Evolutionary conservation across 2,888 invertebrate genomes (phyloP).

Genomic region (Ophioninae sp.): DNA sequence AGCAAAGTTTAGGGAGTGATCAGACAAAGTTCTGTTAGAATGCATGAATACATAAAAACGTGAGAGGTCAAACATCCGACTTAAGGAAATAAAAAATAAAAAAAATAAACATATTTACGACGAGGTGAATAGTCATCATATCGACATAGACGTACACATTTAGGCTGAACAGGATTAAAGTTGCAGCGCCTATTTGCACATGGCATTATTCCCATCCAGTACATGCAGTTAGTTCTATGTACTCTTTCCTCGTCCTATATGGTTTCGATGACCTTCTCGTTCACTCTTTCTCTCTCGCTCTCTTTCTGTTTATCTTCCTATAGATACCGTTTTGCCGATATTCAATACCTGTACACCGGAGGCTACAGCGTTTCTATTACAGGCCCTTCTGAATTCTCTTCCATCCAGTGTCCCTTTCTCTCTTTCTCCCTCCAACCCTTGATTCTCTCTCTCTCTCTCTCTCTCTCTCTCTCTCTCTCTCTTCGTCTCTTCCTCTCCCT

Average conservation of each 20-base stretch:
- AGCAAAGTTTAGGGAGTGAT: too few relatives aligned
- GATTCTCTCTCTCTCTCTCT: neutral
- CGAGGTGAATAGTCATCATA: slow-evolving; percentile 28
- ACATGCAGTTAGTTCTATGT: slow-evolving; percentile 41
- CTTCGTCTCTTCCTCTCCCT: neutral
- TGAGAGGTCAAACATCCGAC: too few relatives aligned
- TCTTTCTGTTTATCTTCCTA: slow-evolving; percentile 31
- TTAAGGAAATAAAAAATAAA: too few relatives aligned
- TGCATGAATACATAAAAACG: too few relatives aligned
- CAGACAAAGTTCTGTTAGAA: too few relatives aligned
- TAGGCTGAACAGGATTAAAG: slow-evolving; percentile 18
- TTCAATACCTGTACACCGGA: slow-evolving; percentile 49
- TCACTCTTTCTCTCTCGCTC: slow-evolving; percentile 20
- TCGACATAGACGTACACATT: slow-evolving; percentile 23
- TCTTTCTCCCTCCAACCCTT: neutral
- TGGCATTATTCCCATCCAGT: slow-evolving; percentile 47
- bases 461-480: neutral
- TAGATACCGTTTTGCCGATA: slow-evolving; percentile 46
- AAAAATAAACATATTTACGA: neutral
- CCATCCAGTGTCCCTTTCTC: slow-evolving; percentile 20
- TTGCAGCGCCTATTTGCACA: slow-evolving; percentile 42
- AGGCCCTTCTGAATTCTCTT: slow-evolving; percentile 41
- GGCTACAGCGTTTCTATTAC: slow-evolving; percentile 32
- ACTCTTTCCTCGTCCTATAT: slow-evolving; percentile 19
- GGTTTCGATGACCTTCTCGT: slow-evolving; percentile 24